Evolutionary conservation across 2,888 invertebrate species (phyloP).

Genomic region (Acrobasis consociella): DNA sequence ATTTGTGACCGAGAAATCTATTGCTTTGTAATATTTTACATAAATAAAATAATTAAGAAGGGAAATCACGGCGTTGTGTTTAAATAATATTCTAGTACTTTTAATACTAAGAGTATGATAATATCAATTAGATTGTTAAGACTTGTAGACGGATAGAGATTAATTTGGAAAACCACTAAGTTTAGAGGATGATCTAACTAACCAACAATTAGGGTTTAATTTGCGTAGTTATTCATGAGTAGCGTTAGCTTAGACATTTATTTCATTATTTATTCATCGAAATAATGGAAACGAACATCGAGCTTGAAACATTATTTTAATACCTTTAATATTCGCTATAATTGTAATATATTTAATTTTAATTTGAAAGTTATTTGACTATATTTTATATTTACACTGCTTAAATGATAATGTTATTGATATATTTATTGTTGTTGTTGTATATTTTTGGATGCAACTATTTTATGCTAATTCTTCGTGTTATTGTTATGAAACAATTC

Average conservation of each 20-base stretch:
- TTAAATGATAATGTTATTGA: conserved; percentile 76
- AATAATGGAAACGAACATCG: conserved; percentile 65
- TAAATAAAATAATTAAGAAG: neutral
- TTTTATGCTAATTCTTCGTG: conserved; percentile 72
- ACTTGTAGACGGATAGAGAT: conserved; percentile 48
- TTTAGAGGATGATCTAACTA: conserved; percentile 78
- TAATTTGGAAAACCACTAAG: conserved; percentile 73
- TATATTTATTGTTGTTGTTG: conserved; percentile 77
- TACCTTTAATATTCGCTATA: conserved; percentile 74
- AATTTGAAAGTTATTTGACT: conserved; percentile 70
- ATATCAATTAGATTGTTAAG: conserved; percentile 53
- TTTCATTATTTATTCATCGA: conserved; percentile 48
- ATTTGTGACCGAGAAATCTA: too few relatives aligned
- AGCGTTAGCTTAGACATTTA: conserved; percentile 69
- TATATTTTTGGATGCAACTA: conserved; percentile 78
- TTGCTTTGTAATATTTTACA: too few relatives aligned
- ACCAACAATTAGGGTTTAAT: conserved; percentile 64
- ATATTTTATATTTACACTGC: conserved; percentile 80
- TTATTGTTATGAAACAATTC: conserved; percentile 63
- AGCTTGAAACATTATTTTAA: conserved; percentile 79
- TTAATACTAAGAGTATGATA: conserved; percentile 56
- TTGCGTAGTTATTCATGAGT: conserved; percentile 64
- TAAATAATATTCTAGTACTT: conserved; percentile 50
- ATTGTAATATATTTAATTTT: conserved; percentile 64
- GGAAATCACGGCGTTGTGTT: conserved; percentile 46